Evolutionary conservation across 2,888 invertebrate genomes (phyloP).

Genomic region (Nezara viridula): DNA sequence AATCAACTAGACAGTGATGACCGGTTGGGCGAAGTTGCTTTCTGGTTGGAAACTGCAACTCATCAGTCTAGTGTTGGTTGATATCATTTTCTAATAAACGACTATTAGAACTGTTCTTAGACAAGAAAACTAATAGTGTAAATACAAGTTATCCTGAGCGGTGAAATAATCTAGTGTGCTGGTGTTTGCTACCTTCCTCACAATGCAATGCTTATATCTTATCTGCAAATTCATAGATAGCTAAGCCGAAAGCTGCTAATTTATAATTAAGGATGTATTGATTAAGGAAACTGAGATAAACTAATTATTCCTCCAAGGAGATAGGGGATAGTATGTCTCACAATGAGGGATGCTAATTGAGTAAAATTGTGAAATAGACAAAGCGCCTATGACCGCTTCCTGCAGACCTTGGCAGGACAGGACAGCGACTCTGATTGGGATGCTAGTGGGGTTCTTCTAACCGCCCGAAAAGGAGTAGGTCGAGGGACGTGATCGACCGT

Average conservation of each 20-base stretch:
- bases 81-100: too few relatives aligned
- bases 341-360: not conserved
- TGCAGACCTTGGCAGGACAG: slow-evolving; percentile 2
- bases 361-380: not conserved
- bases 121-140: too few relatives aligned
- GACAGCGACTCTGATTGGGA: slow-evolving; percentile 25
- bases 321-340: not conserved
- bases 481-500: not conserved
- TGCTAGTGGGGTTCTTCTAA: not conserved
- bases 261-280: not conserved
- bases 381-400: slow-evolving; percentile 14
- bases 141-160: too few relatives aligned
- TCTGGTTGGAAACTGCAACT: too few relatives aligned
- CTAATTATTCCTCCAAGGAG: not conserved
- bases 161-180: too few relatives aligned
- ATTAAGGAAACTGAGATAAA: not conserved
- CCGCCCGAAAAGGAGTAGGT: slow-evolving; percentile 15
- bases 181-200: too few relatives aligned
- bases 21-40: too few relatives aligned
- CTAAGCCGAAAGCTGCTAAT: not conserved
- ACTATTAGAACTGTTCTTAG: too few relatives aligned
- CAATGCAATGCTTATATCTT: not conserved
- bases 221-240: not conserved
- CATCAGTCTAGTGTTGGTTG: too few relatives aligned
- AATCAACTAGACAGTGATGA: too few relatives aligned